A percentile compares a stretch with the other conserved stretches of the same genome.
Evolutionary conservation across 2,888 invertebrate genomes (phyloP).

Genomic region (Ctena decussata): DNA sequence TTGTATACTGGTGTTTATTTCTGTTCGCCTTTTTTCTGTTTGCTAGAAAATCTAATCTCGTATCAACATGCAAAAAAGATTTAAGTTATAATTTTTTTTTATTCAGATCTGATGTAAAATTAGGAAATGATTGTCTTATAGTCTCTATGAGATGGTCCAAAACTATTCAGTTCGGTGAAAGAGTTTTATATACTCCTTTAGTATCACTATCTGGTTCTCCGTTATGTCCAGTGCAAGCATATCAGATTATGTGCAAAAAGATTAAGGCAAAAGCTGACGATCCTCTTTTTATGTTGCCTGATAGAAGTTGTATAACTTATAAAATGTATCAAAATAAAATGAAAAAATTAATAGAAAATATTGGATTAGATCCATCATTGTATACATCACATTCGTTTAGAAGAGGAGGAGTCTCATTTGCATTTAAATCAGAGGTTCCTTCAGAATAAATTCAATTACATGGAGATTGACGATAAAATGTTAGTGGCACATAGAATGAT

Average conservation of each 20-base stretch:
- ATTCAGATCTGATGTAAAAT: neutral
- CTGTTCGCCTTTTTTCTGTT: neutral
- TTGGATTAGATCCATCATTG: neutral
- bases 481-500: no score
- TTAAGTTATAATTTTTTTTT: neutral
- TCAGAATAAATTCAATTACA: neutral
- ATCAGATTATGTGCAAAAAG: neutral
- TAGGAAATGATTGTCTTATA: neutral
- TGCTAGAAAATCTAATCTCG: neutral
- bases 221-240: neutral
- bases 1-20: neutral
- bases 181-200: neutral
- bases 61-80: neutral
- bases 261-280: neutral
- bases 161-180: no score
- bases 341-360: neutral
- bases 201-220: neutral
- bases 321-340: neutral
- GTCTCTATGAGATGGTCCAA: neutral
- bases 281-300: neutral
- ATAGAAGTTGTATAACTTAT: neutral
- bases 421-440: neutral
- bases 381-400: neutral
- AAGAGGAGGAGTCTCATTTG: neutral
- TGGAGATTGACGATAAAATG: neutral